Conservation (phyloP, 2,888 invertebrate species). For the Cinara cedri region DNA sequence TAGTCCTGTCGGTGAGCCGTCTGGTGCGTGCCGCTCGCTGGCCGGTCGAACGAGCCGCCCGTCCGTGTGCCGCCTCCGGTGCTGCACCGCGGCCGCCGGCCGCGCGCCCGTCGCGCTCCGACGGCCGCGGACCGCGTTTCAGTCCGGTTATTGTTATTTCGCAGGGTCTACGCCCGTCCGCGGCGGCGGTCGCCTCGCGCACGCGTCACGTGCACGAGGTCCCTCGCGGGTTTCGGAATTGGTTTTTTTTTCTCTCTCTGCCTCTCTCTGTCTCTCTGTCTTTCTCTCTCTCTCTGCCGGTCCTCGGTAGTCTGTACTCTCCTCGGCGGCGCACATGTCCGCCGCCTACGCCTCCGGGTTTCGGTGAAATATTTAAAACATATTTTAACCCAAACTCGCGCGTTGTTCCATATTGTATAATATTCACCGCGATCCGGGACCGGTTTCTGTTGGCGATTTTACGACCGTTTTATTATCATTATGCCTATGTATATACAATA, state of each 20-base stretch:
- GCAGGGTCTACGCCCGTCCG: slow-evolving; percentile 31
- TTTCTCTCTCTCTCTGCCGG: background rate
- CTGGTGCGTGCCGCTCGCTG: background rate
- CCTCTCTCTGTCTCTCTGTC: background rate
- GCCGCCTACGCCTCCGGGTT: background rate
- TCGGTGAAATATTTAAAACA: no score
- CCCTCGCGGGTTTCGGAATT: slow-evolving; percentile 1
- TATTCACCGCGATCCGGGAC: no score
- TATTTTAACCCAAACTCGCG: no score
- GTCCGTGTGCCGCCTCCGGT: background rate
- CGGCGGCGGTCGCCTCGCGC: slow-evolving; percentile 10
- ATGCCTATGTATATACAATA: no score
- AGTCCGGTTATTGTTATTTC: background rate
- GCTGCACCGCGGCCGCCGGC: background rate
- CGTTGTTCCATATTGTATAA: no score
- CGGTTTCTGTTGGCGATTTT: no score
- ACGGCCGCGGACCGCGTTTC: background rate
- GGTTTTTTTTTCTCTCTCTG: background rate
- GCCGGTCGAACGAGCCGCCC: background rate
- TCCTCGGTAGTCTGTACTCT: background rate
- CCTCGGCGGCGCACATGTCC: background rate
- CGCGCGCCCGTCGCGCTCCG: slow-evolving; percentile 9
- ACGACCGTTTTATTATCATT: no score
- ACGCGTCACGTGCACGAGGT: background rate
- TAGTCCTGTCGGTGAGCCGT: background rate